A percentile compares a stretch with the other conserved stretches of the same genome.
Conservation (phyloP, 2,888 invertebrate genomes). For the Ypsolopha scabrella region DNA sequence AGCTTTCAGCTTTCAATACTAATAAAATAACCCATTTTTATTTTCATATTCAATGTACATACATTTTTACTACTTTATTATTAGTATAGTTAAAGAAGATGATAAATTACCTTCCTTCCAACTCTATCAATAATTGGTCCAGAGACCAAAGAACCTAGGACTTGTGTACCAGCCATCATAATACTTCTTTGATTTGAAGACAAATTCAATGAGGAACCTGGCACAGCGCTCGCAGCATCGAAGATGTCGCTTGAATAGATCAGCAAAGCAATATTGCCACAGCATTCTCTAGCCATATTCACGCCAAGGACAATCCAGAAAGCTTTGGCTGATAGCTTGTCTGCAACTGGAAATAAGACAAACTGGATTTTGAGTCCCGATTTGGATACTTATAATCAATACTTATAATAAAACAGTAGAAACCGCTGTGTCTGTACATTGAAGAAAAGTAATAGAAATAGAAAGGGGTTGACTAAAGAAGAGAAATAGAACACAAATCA, state of each 20-base stretch:
- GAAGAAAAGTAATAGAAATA: too few relatives aligned
- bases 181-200: constrained; percentile 57
- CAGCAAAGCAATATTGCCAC: constrained; percentile 56
- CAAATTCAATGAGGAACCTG: constrained; percentile 11
- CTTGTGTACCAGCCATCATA: constrained; percentile 51
- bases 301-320: constrained; percentile 60
- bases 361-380: too few relatives aligned
- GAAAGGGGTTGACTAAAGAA: too few relatives aligned
- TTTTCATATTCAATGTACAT: too few relatives aligned
- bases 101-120: constrained; percentile 19
- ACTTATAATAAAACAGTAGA: too few relatives aligned
- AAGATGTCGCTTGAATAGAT: constrained; percentile 62
- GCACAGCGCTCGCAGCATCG: constrained; percentile 38
- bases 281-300: constrained; percentile 53
- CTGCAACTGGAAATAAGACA: constrained; percentile 27
- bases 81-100: too few relatives aligned
- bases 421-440: too few relatives aligned
- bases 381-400: too few relatives aligned
- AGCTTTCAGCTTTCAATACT: too few relatives aligned
- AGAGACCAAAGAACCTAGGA: constrained; percentile 51
- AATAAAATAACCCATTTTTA: too few relatives aligned
- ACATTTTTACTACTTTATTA: too few relatives aligned
- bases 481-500: too few relatives aligned
- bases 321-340: constrained; percentile 49
- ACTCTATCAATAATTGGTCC: constrained; percentile 53